These are phyloP conservation scores for Anas bernieri DNA, from an alignment of 2,797 vertebrate species.

Conservation along the genomic window DNA sequence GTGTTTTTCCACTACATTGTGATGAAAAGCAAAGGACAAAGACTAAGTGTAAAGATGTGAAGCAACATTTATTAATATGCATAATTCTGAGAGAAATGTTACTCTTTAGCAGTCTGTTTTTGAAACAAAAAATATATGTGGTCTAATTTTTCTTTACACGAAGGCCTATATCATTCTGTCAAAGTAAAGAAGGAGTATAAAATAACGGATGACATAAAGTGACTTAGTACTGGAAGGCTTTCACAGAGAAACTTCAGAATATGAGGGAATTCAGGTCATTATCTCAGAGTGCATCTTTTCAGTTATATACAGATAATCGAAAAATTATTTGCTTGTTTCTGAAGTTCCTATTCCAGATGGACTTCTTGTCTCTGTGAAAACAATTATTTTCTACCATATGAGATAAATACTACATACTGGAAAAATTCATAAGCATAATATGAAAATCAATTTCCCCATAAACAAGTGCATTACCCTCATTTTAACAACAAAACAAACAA, in stretches of 20 bases:
- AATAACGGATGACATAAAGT: not conserved
- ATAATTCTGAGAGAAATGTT: not conserved
- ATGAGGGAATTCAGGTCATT: slow-evolving; percentile 2
- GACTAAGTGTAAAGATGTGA: not conserved
- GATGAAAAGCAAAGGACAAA: slow-evolving; percentile 6
- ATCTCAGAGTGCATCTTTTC: slow-evolving; percentile 34
- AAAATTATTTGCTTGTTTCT: slow-evolving; percentile 35
- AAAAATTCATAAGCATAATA: slow-evolving; percentile 19
- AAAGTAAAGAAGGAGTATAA: not conserved
- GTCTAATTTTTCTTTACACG: not conserved
- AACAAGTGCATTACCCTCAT: slow-evolving; percentile 22
- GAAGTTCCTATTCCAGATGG: slow-evolving; percentile 47
- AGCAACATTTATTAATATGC: not conserved
- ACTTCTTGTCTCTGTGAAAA: slow-evolving; percentile 43
- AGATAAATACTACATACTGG: slow-evolving; percentile 47
- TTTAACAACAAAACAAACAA: not conserved
- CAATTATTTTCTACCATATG: slow-evolving; percentile 30
- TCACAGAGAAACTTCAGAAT: not conserved
- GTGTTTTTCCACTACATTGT: not conserved
- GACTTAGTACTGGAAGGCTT: not conserved
- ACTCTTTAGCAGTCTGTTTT: not conserved
- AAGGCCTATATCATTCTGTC: not conserved
- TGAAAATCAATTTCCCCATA: slow-evolving; percentile 8
- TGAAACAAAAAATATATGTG: not conserved
- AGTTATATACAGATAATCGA: slow-evolving; percentile 48